Percentiles rank a stretch among this genome's conserved stretches.
Conservation (phyloP, 2,113 vertebrate species). For the Protobothrops flavoviridis region DNA sequence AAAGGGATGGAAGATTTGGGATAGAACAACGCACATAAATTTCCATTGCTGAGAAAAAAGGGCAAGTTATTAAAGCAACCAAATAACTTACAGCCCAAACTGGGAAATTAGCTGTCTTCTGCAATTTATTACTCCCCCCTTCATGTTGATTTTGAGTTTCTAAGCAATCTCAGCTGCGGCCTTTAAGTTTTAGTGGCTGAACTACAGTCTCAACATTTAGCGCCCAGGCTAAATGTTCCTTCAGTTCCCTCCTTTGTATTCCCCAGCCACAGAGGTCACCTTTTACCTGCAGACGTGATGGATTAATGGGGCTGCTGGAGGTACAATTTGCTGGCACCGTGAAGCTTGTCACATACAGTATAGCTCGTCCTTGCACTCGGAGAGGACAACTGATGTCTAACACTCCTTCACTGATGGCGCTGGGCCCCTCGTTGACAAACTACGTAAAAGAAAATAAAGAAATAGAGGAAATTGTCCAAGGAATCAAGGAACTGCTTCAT, state of each 20-base stretch:
- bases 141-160: not conserved
- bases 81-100: not conserved
- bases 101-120: not conserved
- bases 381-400: conserved; percentile 82
- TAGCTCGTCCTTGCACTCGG: conserved; percentile 62
- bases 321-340: conserved; percentile 81
- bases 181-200: not conserved
- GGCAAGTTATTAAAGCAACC: not conserved
- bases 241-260: no score
- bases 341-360: conserved; percentile 80
- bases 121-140: not conserved
- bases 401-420: conserved; percentile 78
- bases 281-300: conserved; percentile 75
- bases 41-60: not conserved
- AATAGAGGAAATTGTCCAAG: not conserved
- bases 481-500: not conserved
- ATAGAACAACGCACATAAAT: not conserved
- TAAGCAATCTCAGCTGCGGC: not conserved
- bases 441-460: conserved; percentile 42
- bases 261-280: no score
- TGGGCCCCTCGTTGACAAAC: conserved; percentile 87
- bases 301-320: conserved; percentile 72
- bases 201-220: not conserved
- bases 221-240: not conserved
- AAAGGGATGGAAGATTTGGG: not conserved